A percentile compares a stretch with the other conserved stretches of the same genome.
phyloP scores from a whole-genome alignment of 2,113 vertebrate genomes.

The Ovis canadensis region DNA sequence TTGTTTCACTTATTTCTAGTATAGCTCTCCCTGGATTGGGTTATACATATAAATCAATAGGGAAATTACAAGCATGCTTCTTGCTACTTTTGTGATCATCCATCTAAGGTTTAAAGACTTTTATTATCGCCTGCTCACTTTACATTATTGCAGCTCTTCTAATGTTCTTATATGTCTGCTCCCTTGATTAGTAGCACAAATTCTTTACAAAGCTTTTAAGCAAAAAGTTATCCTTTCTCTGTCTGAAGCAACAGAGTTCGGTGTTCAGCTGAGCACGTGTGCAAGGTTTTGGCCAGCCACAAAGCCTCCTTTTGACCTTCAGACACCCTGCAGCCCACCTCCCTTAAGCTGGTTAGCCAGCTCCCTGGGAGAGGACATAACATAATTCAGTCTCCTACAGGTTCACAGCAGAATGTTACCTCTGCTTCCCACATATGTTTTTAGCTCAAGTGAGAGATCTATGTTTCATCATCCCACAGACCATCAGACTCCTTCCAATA shows the following conservation, averaged over 20 bases:
- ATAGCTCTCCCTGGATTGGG: not conserved
- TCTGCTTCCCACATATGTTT: not conserved
- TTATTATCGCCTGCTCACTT: not conserved
- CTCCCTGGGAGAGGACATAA: not conserved
- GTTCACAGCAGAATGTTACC: not conserved
- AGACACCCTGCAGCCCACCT: not conserved
- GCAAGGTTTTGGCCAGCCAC: not conserved
- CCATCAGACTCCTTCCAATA: not conserved
- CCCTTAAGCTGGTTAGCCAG: not conserved
- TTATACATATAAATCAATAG: not conserved
- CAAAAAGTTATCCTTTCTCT: not conserved
- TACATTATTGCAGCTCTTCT: not conserved
- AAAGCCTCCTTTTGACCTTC: not conserved
- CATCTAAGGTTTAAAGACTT: not conserved
- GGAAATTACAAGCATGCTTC: not conserved
- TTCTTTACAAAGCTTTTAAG: not conserved
- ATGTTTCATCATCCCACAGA: not conserved
- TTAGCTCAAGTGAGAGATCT: not conserved
- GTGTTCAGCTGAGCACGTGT: not conserved
- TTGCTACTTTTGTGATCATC: not conserved
- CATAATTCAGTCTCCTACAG: not conserved
- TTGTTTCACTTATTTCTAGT: not conserved
- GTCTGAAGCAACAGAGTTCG: not conserved
- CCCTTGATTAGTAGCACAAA: not conserved
- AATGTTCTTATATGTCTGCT: not conserved